phyloP scores from a whole-genome alignment of 1,140 invertebrate species.

The Drusus annulatus region DNA sequence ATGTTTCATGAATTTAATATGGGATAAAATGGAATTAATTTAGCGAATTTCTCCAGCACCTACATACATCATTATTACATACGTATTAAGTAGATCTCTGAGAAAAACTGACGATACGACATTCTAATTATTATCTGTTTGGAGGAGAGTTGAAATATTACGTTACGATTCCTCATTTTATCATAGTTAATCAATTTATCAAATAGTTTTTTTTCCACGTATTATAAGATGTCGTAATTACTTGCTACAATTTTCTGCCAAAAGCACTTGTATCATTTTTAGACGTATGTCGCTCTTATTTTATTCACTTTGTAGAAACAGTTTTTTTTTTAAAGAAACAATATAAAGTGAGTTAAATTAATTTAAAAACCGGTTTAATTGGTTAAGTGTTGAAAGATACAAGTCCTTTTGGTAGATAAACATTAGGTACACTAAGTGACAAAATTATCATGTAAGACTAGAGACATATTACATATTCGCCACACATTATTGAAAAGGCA shows the following conservation, averaged over 20 bases:
- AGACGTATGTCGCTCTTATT: too few relatives aligned
- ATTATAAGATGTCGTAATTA: neutral
- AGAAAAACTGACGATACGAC: neutral
- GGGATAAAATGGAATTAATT: too few relatives aligned
- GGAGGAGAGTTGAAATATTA: neutral
- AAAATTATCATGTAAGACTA: conserved; percentile 50
- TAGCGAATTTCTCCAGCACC: neutral
- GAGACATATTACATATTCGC: conserved; percentile 36
- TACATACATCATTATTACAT: neutral
- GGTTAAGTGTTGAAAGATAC: too few relatives aligned
- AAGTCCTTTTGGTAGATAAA: conserved; percentile 18
- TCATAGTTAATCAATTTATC: too few relatives aligned
- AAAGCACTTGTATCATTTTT: neutral
- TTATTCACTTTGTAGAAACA: too few relatives aligned
- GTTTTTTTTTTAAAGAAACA: too few relatives aligned
- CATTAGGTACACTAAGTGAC: conserved; percentile 47
- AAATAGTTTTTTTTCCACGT: neutral
- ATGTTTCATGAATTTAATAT: too few relatives aligned
- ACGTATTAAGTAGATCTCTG: conserved; percentile 19
- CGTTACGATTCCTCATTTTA: neutral
- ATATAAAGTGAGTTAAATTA: too few relatives aligned
- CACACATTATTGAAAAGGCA: conserved; percentile 41
- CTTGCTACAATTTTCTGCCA: conserved; percentile 1
- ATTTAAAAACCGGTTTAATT: too few relatives aligned
- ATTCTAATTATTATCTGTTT: conserved; percentile 14